Evolutionary conservation across 2,888 invertebrate genomes (phyloP), one percentile per base, ranked within the genome.

Genomic region (Leptopterna dolabrata): DNA sequence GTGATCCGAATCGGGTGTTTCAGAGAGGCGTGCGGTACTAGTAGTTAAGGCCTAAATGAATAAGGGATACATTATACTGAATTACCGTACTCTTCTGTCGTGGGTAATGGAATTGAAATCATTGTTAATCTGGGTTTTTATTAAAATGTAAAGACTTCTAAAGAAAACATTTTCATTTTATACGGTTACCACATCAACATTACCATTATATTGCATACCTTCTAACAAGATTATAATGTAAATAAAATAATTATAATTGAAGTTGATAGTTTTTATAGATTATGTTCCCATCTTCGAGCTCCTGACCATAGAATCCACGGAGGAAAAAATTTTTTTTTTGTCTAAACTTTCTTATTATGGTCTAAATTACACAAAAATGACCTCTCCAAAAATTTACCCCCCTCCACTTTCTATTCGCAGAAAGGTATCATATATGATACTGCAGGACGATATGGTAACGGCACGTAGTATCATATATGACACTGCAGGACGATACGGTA

Each of bases 231-330:
- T 36, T 78, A 78, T 47, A 13, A 24, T 78, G 78, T 78, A 78
- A 78, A 78, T 78, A 78, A 78, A 78, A 78, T 45, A 4, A 24
- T 63, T 78, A 14, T 78, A 78, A 45, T 78, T 43, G 43, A n/a
- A 41, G 51, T 4, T 2, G 7, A 36, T 36, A 36, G 36, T 36
- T 36, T 36, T n/a, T n/a, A n/a, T n/a, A n/a, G n/a, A n/a, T n/a
- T n/a, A n/a, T n/a, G n/a, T n/a, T n/a, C n/a, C n/a, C n/a, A n/a
- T n/a, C n/a, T n/a, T n/a, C n/a, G n/a, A n/a, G n/a, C n/a, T n/a
- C n/a, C n/a, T n/a, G n/a, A n/a, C n/a, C n/a, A n/a, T n/a, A n/a
- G n/a, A n/a, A n/a, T n/a, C n/a, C n/a, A n/a, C n/a, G n/a, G n/a
- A n/a, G n/a, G n/a, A n/a, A n/a, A n/a, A n/a, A n/a, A n/a, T n/a